Evolutionary conservation across 2,797 vertebrate species (phyloP), one percentile per base, ranked within the genome.

Genomic region (Poecilia wingei): DNA sequence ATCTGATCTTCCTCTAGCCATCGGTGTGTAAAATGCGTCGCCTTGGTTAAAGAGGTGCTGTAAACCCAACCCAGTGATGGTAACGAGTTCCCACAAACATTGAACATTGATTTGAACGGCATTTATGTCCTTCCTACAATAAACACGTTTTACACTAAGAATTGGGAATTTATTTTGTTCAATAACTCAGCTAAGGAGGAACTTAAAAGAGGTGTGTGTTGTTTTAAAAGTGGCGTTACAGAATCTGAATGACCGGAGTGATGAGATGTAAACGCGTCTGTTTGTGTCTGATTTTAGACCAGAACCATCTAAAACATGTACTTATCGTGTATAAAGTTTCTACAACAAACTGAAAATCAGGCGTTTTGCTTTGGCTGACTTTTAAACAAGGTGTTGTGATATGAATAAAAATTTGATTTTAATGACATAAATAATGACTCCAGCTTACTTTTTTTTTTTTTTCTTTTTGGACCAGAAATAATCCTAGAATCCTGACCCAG

Each of bases 401-500:
- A 31, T 53, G 13, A 59, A 31, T n/a, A 46, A 31, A 61, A 28
- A 28, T 0, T 2, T 25, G 18, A 16, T 55, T 75, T 46, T 45
- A 14, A 28, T 49, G 47, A 33, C 28, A 7, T 31, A 28, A n/a
- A 28, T 14, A 39, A 47, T 9, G 51, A 39, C 39, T 33, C 0
- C 5, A 16, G 28, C 20, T 71, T 33, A 10, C n/a, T 45, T 33
- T 22, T 10, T 12, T 43, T 45, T 22, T 16, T 12, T 43, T 53
- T 25, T 53, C 10, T 61, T 51, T 16, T 78, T 45, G 70, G 55
- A 53, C 39, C 66, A 39, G 76, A 80, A 82, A 80, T 75, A 82
- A 78, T 79, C 76, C 68, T 28, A 20, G 74, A 81, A 77, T 55
- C 46, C 70, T 86, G 90, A 89, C 84, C 81, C 69, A 85, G 51